phyloP scores from a whole-genome alignment of 2,888 invertebrate genomes.

The Eristalis tenax region DNA sequence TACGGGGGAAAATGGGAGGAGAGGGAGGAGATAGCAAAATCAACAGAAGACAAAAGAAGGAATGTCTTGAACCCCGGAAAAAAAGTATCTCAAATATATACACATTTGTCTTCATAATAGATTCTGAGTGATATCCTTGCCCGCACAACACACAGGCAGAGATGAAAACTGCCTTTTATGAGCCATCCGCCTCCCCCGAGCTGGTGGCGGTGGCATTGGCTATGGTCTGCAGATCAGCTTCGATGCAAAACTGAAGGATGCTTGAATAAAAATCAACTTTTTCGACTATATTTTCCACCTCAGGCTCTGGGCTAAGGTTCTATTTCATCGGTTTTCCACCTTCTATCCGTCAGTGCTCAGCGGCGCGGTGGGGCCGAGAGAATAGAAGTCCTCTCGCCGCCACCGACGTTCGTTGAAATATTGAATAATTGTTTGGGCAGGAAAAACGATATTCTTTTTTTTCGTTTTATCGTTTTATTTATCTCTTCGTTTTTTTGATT shows the following conservation, averaged over 20 bases:
- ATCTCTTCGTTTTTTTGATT: background rate
- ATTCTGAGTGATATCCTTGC: constrained; percentile 17
- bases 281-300: constrained; percentile 6
- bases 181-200: background rate
- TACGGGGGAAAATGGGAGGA: background rate
- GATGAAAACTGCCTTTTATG: constrained; percentile 23
- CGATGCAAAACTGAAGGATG: constrained; percentile 39
- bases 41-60: constrained; percentile 21
- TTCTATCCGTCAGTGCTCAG: too few relatives aligned
- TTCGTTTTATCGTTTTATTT: background rate
- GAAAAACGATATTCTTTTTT: constrained; percentile 3
- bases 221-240: constrained; percentile 49
- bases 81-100: constrained; percentile 18
- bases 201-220: background rate
- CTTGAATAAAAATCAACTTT: constrained; percentile 38
- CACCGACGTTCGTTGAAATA: constrained; percentile 17
- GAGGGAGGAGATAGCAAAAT: constrained; percentile 40
- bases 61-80: background rate
- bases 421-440: constrained; percentile 41
- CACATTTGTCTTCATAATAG: constrained; percentile 20
- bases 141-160: constrained; percentile 1
- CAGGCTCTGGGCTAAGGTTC: background rate
- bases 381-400: too few relatives aligned
- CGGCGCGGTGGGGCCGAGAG: too few relatives aligned
- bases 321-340: background rate